These are phyloP conservation scores for Marasmarcha lunaedactyla DNA, from an alignment of 2,888 invertebrate species.

Conservation along the genomic window DNA sequence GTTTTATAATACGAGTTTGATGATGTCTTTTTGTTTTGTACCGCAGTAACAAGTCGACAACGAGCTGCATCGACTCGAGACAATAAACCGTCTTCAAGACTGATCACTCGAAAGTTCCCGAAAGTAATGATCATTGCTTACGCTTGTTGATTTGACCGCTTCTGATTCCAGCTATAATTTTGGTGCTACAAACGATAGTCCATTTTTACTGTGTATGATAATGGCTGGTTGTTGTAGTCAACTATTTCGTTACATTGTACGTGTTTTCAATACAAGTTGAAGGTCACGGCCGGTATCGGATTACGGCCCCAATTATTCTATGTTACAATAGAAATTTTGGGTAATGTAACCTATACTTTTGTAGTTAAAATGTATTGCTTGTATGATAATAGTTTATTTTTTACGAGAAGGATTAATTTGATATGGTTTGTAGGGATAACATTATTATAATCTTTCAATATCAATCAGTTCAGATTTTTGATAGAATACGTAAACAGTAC, in stretches of 20 bases:
- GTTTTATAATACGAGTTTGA: slow-evolving; percentile 53
- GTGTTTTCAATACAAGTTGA: background rate
- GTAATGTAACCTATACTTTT: background rate
- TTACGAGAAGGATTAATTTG: too few species aligned
- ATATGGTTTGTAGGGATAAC: too few species aligned
- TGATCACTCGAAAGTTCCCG: slow-evolving; percentile 52
- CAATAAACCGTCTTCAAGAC: slow-evolving; percentile 61
- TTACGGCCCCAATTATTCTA: background rate
- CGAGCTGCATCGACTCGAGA: slow-evolving; percentile 59
- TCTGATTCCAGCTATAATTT: slow-evolving; percentile 41
- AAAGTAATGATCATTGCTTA: slow-evolving; percentile 60
- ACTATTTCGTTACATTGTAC: background rate
- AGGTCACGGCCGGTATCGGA: slow-evolving; percentile 1
- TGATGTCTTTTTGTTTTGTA: slow-evolving; percentile 42
- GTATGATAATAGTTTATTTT: too few species aligned
- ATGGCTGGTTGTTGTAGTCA: background rate
- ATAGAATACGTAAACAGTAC: too few species aligned
- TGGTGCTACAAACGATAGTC: slow-evolving; percentile 6
- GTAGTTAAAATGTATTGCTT: background rate
- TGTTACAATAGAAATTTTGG: background rate
- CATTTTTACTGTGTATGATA: background rate
- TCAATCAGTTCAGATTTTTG: too few species aligned
- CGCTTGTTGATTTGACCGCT: slow-evolving; percentile 49
- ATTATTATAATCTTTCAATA: too few species aligned
- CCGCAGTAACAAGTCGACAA: slow-evolving; percentile 62